These are phyloP conservation scores for Macrosoma leucophasiata DNA, from an alignment of 2,888 invertebrate species.

Conservation along the genomic window DNA sequence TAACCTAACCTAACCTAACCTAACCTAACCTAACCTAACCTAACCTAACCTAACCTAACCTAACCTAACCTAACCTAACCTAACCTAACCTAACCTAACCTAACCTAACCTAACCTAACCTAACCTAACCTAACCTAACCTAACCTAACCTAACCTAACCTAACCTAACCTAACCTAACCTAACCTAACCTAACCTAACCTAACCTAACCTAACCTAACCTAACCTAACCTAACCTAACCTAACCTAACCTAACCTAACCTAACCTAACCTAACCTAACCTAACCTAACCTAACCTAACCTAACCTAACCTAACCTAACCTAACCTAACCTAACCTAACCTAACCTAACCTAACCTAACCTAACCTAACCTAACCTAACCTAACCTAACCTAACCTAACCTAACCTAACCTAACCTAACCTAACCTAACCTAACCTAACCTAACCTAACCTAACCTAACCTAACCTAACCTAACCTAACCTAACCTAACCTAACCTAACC, in stretches of 20 bases:
- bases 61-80: slow-evolving; percentile 10
- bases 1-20: no score
- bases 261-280: slow-evolving; percentile 6
- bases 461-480: slow-evolving; percentile 5
- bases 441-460: slow-evolving; percentile 13
- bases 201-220: slow-evolving; percentile 8
- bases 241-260: slow-evolving; percentile 6
- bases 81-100: slow-evolving; percentile 8
- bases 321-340: slow-evolving; percentile 10
- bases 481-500: not conserved
- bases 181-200: slow-evolving; percentile 9
- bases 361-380: slow-evolving; percentile 9
- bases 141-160: slow-evolving; percentile 6
- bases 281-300: slow-evolving; percentile 8
- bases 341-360: slow-evolving; percentile 7
- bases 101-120: slow-evolving; percentile 2
- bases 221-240: slow-evolving; percentile 9
- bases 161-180: slow-evolving; percentile 8
- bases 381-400: slow-evolving; percentile 8
- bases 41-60: slow-evolving; percentile 11
- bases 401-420: slow-evolving; percentile 5
- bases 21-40: slow-evolving; percentile 20
- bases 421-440: slow-evolving; percentile 7
- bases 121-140: slow-evolving; percentile 2
- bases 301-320: slow-evolving; percentile 10